phyloP scores from a whole-genome alignment of 2,888 invertebrate genomes.

The Lithophane socia region DNA sequence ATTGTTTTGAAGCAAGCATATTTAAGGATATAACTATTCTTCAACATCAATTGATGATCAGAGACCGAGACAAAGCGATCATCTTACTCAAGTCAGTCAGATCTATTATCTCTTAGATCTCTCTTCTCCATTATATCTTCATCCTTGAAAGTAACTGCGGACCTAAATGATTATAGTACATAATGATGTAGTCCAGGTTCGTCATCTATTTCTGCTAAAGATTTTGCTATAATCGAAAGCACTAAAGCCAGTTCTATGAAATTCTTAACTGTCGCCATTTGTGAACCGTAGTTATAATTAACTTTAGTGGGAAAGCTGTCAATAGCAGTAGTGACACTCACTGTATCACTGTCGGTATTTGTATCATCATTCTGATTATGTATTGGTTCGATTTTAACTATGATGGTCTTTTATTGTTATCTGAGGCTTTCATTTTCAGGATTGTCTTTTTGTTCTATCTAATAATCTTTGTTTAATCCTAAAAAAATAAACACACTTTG shows the following conservation, averaged over 20 bases:
- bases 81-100: too few species aligned
- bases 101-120: background rate
- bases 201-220: too few species aligned
- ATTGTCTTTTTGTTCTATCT: background rate
- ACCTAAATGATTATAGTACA: background rate
- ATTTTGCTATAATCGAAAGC: background rate
- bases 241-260: constrained; percentile 42
- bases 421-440: constrained; percentile 16
- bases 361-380: constrained; percentile 32
- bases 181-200: background rate
- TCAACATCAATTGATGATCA: background rate
- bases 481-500: background rate
- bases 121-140: background rate
- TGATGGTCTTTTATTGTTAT: constrained; percentile 1
- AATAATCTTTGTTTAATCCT: background rate
- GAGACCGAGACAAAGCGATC: background rate
- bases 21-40: background rate
- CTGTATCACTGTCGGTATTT: constrained; percentile 53
- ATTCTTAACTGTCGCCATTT: constrained; percentile 57
- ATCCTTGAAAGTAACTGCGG: background rate
- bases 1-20: background rate
- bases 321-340: constrained; percentile 50
- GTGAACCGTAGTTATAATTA: constrained; percentile 57
- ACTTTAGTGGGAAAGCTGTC: constrained; percentile 45
- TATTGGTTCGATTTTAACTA: constrained; percentile 23